Percentiles rank a stretch among this genome's conserved stretches.
Evolutionary conservation across 2,113 vertebrate species (phyloP).

Genomic region (Hypomesus transpacificus): DNA sequence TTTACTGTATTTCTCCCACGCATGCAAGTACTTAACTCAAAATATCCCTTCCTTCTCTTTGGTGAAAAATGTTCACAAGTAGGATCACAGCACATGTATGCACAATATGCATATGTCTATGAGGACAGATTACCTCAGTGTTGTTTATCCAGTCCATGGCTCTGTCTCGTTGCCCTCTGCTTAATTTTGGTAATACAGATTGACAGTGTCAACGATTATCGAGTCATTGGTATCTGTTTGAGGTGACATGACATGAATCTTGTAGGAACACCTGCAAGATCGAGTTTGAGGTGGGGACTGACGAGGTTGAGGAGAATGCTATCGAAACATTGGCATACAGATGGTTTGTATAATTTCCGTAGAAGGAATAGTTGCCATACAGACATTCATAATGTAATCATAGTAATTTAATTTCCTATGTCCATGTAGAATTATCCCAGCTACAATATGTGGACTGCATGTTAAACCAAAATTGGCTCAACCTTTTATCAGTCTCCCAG

Average conservation of each 20-base stretch:
- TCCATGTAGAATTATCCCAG: neutral
- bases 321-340: no score
- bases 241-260: no score
- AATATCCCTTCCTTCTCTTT: neutral
- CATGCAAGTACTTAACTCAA: neutral
- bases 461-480: neutral
- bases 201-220: no score
- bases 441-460: neutral
- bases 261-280: neutral
- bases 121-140: no score
- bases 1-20: neutral
- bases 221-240: no score
- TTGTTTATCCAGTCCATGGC: no score
- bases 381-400: neutral
- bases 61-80: neutral
- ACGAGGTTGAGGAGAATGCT: no score
- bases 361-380: neutral
- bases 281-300: no score
- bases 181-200: no score
- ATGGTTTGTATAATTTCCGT: neutral
- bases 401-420: neutral
- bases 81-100: neutral
- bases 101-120: no score
- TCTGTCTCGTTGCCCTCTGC: no score
- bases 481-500: no score